Percentiles rank a stretch among this genome's conserved stretches.
These are phyloP conservation scores for Hypomecis atomaria DNA, from an alignment of 2,888 invertebrate species.

Conservation along the genomic window DNA sequence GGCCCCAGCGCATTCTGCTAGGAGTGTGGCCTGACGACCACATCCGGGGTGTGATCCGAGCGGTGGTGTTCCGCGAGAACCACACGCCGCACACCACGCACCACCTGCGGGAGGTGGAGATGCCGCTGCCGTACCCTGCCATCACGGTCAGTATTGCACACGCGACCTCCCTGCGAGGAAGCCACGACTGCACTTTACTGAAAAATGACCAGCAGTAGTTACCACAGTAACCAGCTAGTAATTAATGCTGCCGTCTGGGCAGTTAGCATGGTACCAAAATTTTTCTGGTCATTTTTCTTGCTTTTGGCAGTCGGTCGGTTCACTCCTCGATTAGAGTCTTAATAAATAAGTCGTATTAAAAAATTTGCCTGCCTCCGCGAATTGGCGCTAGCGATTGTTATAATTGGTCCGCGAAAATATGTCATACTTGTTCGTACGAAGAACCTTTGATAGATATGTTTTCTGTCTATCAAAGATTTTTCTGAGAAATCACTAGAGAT, in stretches of 20 bases:
- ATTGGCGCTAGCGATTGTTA: constrained; percentile 50
- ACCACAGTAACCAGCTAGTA: too few species aligned
- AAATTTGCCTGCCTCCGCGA: constrained; percentile 57
- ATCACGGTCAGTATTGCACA: constrained; percentile 78
- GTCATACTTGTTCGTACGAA: background rate
- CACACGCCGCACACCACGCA: constrained; percentile 88
- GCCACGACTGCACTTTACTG: constrained; percentile 1
- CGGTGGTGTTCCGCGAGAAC: constrained; percentile 95
- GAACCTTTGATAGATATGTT: background rate
- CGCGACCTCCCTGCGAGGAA: constrained; percentile 5
- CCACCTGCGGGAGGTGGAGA: constrained; percentile 90
- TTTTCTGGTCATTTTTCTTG: constrained; percentile 3
- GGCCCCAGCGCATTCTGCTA: constrained; percentile 95
- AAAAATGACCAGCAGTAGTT: background rate
- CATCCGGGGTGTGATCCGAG: constrained; percentile 95
- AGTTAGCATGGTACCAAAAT: background rate
- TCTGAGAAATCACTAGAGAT: background rate
- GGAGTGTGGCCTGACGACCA: constrained; percentile 98
- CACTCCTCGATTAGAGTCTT: background rate
- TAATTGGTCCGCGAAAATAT: constrained; percentile 39
- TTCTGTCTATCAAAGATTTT: constrained; percentile 1
- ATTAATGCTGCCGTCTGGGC: too few species aligned
- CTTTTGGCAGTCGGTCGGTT: background rate
- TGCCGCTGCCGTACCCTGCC: constrained; percentile 71
- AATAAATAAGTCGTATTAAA: background rate